Percentiles rank a stretch among this genome's conserved stretches.
Evolutionary conservation across 2,888 invertebrate species (phyloP).

Genomic region (Eupithecia vulgata): DNA sequence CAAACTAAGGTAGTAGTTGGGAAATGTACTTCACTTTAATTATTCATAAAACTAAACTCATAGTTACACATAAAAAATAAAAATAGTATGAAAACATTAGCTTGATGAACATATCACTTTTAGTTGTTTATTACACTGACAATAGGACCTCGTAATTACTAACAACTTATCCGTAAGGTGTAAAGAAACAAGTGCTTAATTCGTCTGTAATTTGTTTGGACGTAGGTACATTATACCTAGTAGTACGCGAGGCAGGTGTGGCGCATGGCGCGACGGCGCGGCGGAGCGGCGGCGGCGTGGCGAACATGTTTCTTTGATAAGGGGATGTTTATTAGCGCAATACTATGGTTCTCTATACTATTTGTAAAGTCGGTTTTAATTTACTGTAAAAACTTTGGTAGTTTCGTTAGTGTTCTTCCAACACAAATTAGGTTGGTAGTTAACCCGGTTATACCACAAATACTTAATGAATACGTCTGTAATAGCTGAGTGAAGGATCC

Average conservation of each 20-base stretch:
- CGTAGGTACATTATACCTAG: neutral
- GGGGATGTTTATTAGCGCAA: neutral
- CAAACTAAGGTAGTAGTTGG: too few relatives aligned
- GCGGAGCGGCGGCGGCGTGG: too few relatives aligned
- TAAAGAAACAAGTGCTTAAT: conserved; percentile 14
- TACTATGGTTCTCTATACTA: neutral
- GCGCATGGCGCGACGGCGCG: too few relatives aligned
- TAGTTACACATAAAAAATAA: neutral
- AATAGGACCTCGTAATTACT: neutral
- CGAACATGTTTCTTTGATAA: conserved; percentile 3
- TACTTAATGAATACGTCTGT: neutral
- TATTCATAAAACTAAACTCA: neutral
- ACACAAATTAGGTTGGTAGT: too few relatives aligned
- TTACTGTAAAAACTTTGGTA: too few relatives aligned
- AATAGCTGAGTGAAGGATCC: neutral
- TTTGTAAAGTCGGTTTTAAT: neutral
- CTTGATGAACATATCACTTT: neutral
- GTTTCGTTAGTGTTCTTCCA: too few relatives aligned
- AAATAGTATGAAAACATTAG: neutral
- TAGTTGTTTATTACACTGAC: neutral
- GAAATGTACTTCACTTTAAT: neutral
- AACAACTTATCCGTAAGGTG: conserved; percentile 10
- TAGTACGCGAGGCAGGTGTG: conserved; percentile 16
- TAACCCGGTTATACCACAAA: too few relatives aligned
- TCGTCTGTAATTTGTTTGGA: conserved; percentile 15